Base-by-base conservation (phyloP, 2,888 invertebrate genomes). In the Pharmacophagus antenor region DNA sequence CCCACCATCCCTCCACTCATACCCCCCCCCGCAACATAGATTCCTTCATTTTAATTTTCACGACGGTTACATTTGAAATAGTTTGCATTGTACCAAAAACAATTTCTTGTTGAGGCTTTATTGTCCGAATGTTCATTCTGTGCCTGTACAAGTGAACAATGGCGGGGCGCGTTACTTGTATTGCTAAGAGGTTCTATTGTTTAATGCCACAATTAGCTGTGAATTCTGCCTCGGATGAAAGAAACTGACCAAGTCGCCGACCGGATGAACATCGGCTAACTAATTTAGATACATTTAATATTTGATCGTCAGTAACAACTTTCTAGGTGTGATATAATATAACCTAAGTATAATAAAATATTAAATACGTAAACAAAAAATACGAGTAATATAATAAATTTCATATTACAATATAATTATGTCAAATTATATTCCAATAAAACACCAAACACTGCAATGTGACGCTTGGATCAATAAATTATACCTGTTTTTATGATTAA, bases 101-200 rank as follows among this genome's bases (percentile, higher is more conserved):
- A 72, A 72, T 72, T 70, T 73, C 69, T 69, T 69, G 67, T 64
- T 66, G 69, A 72, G 68, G 68, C 71, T 68, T 70, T 72, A 69
- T 71, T 72, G 70, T 70, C 69, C 67, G 70, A 67, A 67, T 65
- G 66, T 69, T 71, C 71, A 70, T 71, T 70, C 66, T 68, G 67
- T 68, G 67, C 70, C 73, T 71, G 72, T 67, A 67, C 65, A 70
- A 69, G 67, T 67, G 63, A 76, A 84, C 81, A 79, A 81, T 77
- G 74, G 71, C 54, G 68, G 71, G 68, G 73, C 77, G 79, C 76
- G 77, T 76, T 74, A 77, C 77, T 80, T 79, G 76, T 80, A 73
- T 76, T 76, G 81, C 83, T 85, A 85, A 88, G 87, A 88, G 89
- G 82, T 85, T 85, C 89, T 88, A 89, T 89, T 89, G 89, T 89